Conservation (phyloP, 2,113 vertebrate species). For the Haliaeetus leucogaster region DNA sequence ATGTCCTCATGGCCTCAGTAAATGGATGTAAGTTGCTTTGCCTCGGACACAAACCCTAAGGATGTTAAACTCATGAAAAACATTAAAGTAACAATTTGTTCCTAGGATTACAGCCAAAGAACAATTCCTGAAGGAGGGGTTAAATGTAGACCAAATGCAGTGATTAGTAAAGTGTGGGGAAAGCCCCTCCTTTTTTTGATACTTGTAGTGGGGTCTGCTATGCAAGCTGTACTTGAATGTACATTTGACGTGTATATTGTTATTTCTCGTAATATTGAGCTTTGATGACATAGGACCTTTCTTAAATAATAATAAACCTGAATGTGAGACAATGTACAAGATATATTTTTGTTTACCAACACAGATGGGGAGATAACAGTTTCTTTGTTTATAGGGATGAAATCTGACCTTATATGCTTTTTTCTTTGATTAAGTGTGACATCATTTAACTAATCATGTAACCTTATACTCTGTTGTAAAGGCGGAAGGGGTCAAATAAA, state of each 20-base stretch:
- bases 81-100: neutral
- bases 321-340: neutral
- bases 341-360: neutral
- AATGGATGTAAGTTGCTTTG: neutral
- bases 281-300: neutral
- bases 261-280: neutral
- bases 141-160: neutral
- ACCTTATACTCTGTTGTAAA: slow-evolving; percentile 50
- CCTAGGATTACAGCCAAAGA: neutral
- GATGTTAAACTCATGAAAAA: neutral
- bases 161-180: neutral
- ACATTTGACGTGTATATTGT: neutral
- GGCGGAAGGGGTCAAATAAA: slow-evolving; percentile 98
- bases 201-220: neutral
- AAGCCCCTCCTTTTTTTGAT: neutral
- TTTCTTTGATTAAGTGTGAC: neutral
- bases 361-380: neutral
- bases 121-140: neutral
- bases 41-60: neutral
- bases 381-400: neutral
- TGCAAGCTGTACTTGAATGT: neutral
- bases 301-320: neutral
- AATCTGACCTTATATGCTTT: neutral
- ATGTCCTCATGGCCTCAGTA: neutral
- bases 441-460: neutral